Evolutionary conservation across 2,113 vertebrate species (phyloP).

Genomic region (Suncus etruscus): DNA sequence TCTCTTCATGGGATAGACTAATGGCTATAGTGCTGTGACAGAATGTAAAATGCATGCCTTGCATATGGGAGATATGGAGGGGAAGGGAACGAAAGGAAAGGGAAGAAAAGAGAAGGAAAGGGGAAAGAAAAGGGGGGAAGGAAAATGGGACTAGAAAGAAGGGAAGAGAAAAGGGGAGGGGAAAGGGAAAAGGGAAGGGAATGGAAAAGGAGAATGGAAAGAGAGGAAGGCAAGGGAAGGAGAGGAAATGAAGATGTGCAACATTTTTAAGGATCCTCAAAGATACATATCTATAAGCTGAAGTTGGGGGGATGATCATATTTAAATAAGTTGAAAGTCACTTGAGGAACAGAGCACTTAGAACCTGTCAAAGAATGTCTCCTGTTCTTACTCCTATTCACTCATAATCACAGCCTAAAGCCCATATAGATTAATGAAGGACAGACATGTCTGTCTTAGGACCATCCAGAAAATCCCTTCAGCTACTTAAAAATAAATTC

Average conservation of each 20-base stretch:
- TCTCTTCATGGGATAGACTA: neutral
- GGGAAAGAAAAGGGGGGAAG: no score
- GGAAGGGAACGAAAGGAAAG: no score
- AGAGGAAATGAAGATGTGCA: neutral
- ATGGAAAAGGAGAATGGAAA: no score
- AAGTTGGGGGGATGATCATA: neutral
- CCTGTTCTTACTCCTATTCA: neutral
- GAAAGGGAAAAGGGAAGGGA: no score
- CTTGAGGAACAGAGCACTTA: neutral
- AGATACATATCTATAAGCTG: neutral
- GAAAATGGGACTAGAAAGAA: no score
- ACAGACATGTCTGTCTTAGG: neutral
- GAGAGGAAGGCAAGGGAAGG: no score
- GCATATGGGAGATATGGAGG: no score
- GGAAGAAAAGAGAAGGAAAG: no score
- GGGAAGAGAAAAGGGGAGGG: no score
- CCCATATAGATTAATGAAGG: neutral
- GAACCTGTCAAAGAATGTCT: neutral
- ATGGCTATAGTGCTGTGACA: neutral
- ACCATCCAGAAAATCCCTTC: neutral
- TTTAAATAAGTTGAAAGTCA: neutral
- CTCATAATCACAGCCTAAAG: neutral
- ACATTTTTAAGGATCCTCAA: neutral
- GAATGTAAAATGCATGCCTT: no score
- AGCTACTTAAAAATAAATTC: neutral